Base-by-base conservation (phyloP, 2,888 invertebrate species). In the Conistra vaccinii region DNA sequence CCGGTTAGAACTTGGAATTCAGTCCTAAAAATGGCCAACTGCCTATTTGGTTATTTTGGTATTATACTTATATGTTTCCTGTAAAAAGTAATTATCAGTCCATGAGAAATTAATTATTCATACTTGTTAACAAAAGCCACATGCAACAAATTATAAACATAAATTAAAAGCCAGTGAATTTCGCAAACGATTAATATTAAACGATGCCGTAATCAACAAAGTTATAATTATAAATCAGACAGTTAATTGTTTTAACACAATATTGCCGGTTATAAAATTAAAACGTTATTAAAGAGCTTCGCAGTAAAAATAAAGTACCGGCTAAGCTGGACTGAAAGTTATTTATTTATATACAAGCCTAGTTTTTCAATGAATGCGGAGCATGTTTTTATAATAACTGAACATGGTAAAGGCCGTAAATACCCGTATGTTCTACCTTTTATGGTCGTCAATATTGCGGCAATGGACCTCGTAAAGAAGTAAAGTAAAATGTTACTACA, bases 211-310 rank as follows among this genome's bases (percentile, higher is more conserved):
- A 84, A 86, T 87, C 86, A 87, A 86, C 84, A 81, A 84, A 84
- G 84, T 87, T 86, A 78, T 84, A 78, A 84, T 83, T 84, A 87
- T 87, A 87, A 87, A 87, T 87, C 84, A 80, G 79, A 62, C 71
- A 78, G 77, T 85, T 87, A 84, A 87, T 84, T 87, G 81, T 87
- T 87, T 87, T 78, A 87, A 85, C 63, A 81, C 84, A 82, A 89
- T 84, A 89, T 88, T 85, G 82, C 81, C 76, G 78, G 85, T 85
- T 86, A 81, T 89, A 88, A 90, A 89, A 88, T 88, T 88, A 87
- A 88, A 86, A 86, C 45, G 83, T 83, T 86, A 88, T 88, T 87
- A 87, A 87, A 83, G 67, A 78, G 80, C 20, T 29, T 68, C 61
- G 77, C 82, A 83, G 76, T 86, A 84, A 86, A 87, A 83, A 83